phyloP scores from a whole-genome alignment of 2,113 vertebrate genomes.

The Perca flavescens region DNA sequence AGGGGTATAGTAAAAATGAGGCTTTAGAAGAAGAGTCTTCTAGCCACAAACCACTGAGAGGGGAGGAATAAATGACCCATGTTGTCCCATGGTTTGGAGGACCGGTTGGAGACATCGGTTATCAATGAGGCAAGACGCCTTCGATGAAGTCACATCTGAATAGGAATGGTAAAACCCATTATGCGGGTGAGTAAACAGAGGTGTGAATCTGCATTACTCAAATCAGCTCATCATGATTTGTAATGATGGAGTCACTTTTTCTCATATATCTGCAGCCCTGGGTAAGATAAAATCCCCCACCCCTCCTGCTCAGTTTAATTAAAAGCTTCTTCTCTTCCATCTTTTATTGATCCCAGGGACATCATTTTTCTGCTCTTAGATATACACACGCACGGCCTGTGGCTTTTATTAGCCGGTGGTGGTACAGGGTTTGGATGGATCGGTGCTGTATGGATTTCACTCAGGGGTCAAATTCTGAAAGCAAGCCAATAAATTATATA shows the following conservation, averaged over 20 bases:
- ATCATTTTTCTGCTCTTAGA: neutral
- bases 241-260: neutral
- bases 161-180: neutral
- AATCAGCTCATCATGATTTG: conserved; percentile 16
- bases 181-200: neutral
- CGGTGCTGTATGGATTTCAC: conserved; percentile 9
- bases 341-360: conserved; percentile 34
- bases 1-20: conserved; percentile 19
- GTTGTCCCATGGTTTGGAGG: no score
- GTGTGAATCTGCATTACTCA: neutral
- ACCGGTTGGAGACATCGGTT: no score
- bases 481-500: conserved; percentile 3
- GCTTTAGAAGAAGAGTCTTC: conserved; percentile 14
- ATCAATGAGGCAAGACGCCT: neutral
- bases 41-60: no score
- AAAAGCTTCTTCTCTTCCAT: conserved; percentile 13
- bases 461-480: neutral
- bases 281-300: no score
- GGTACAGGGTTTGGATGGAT: neutral
- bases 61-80: no score
- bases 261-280: neutral
- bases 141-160: neutral
- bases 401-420: conserved; percentile 31
- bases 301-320: conserved; percentile 7
- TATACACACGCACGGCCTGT: neutral